phyloP scores from a whole-genome alignment of 2,797 vertebrate genomes.

The Simalia tracyae region DNA sequence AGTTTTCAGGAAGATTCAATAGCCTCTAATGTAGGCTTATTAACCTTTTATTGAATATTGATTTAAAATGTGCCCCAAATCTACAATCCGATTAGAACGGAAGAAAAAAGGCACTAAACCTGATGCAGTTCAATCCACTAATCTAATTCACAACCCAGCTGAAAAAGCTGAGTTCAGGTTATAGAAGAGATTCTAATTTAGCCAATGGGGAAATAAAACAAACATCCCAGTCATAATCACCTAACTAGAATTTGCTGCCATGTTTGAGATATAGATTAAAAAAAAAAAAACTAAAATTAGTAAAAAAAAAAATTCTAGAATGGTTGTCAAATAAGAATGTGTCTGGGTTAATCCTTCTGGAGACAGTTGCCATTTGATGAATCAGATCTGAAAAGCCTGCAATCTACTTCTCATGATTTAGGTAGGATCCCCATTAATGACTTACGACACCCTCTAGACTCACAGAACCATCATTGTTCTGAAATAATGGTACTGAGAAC shows the following conservation, averaged over 20 bases:
- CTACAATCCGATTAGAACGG: not conserved
- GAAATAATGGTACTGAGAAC: not conserved
- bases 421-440: not conserved
- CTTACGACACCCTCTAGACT: not conserved
- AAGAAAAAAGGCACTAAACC: not conserved
- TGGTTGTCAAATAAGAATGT: not conserved
- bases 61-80: not conserved
- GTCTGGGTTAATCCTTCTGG: not conserved
- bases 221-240: not conserved
- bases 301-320: not conserved
- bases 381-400: not conserved
- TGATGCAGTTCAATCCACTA: not conserved
- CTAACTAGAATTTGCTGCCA: not conserved
- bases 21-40: not conserved
- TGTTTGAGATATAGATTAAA: not conserved
- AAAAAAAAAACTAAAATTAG: not conserved
- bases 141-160: not conserved
- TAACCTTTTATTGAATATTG: not conserved
- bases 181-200: not conserved
- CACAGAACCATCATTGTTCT: not conserved
- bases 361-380: not conserved
- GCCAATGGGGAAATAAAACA: constrained; percentile 4
- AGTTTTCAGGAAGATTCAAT: not conserved
- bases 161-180: not conserved
- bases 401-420: not conserved